Evolutionary conservation across 2,113 vertebrate species (phyloP).

Genomic region (Urocitellus parryii): DNA sequence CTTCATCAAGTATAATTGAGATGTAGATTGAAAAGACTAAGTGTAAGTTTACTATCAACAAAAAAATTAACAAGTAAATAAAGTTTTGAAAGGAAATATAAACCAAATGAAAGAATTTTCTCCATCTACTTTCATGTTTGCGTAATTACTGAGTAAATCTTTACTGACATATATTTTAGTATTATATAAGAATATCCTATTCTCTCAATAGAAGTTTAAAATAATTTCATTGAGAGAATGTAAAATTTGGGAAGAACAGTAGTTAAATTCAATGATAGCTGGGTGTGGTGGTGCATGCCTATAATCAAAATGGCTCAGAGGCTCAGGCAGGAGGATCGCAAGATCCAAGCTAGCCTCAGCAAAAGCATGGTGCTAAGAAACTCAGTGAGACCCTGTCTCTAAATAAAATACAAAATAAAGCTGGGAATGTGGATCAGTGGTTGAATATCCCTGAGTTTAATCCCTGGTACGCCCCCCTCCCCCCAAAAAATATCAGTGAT

Average conservation of each 20-base stretch:
- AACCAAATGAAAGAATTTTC: not conserved
- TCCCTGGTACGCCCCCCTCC: no score
- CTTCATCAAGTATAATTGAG: not conserved
- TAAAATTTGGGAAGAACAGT: not conserved
- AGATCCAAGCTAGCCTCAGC: no score
- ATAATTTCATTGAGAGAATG: not conserved
- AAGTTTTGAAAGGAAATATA: not conserved
- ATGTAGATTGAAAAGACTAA: not conserved
- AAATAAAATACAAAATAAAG: no score
- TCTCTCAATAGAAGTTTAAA: not conserved
- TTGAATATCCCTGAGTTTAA: no score
- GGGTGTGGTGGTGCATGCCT: no score
- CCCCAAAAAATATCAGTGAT: not conserved
- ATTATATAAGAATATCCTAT: not conserved
- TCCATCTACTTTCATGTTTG: not conserved
- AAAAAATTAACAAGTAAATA: not conserved
- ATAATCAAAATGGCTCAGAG: no score
- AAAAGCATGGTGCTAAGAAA: no score
- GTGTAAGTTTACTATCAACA: not conserved
- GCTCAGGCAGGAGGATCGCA: no score
- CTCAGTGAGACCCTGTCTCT: no score
- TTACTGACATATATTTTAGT: not conserved
- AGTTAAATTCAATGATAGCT: not conserved
- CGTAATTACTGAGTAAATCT: not conserved
- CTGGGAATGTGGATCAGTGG: no score